A percentile compares a stretch with the other conserved stretches of the same genome.
phyloP scores from a whole-genome alignment of 2,888 invertebrate genomes.

The Seladonia tumulorum region DNA sequence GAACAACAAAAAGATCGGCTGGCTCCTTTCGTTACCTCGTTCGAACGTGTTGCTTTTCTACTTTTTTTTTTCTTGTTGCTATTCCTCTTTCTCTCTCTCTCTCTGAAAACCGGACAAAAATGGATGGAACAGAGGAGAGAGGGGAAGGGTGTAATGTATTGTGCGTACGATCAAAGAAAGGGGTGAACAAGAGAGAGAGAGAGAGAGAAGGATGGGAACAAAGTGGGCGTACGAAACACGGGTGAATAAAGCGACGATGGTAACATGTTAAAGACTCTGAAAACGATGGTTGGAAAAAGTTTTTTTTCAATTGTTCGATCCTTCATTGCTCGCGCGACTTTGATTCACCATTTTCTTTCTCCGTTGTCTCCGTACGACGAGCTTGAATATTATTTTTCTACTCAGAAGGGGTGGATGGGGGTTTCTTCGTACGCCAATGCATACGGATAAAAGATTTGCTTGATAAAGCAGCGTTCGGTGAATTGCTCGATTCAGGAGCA shows the following conservation, averaged over 20 bases:
- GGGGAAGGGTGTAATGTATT: conserved; percentile 10
- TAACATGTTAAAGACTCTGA: conserved; percentile 23
- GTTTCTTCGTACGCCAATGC: not conserved
- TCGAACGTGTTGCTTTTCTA: conserved; percentile 20
- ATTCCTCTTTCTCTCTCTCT: not conserved
- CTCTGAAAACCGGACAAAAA: not conserved
- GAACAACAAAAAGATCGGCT: conserved; percentile 3
- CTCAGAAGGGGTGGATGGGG: not conserved
- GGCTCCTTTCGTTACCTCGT: conserved; percentile 34
- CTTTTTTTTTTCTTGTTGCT: not conserved
- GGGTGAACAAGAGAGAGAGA: not conserved
- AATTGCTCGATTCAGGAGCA: conserved; percentile 21
- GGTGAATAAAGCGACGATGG: conserved; percentile 42
- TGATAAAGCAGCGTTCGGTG: conserved; percentile 15
- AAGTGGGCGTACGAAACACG: conserved; percentile 31
- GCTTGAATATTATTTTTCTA: conserved; percentile 1
- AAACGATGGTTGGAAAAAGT: conserved; percentile 41
- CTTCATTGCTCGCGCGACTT: not conserved
- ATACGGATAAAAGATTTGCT: conserved; percentile 16
- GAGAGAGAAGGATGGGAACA: not conserved
- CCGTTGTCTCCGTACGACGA: not conserved
- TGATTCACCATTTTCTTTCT: not conserved
- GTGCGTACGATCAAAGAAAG: not conserved
- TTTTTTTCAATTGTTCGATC: conserved; percentile 18
- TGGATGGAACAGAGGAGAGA: not conserved